Conservation (phyloP, 2,113 vertebrate genomes). For the Dolichotis patagonum region DNA sequence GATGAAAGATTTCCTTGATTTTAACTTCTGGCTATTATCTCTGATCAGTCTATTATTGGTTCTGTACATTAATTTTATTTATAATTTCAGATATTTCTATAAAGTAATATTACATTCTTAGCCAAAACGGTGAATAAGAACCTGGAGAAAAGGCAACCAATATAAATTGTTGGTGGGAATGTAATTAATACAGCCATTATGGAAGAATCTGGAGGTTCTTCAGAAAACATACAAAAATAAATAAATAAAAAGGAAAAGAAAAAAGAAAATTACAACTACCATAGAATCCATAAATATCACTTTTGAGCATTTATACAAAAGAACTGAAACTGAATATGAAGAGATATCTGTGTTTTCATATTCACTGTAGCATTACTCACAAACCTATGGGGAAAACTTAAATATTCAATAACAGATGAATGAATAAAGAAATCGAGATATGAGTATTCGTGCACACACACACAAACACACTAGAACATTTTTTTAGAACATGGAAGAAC, state of each 20-base stretch:
- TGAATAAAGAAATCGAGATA: not conserved
- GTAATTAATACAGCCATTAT: not conserved
- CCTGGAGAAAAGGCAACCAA: not conserved
- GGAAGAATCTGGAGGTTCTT: not conserved
- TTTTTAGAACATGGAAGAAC: not conserved
- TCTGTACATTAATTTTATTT: not conserved
- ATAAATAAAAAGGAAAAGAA: not conserved
- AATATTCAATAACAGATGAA: not conserved
- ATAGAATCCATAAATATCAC: not conserved
- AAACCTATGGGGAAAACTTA: not conserved
- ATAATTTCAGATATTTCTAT: not conserved
- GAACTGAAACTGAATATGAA: not conserved
- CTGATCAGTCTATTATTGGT: not conserved
- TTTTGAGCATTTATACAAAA: not conserved
- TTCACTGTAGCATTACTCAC: not conserved
- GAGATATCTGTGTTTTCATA: not conserved
- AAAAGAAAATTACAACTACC: not conserved
- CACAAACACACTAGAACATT: not conserved
- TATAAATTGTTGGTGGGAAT: not conserved
- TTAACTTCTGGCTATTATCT: not conserved
- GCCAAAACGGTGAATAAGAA: not conserved
- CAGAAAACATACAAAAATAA: not conserved
- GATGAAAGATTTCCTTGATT: not conserved
- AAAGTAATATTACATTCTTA: not conserved
- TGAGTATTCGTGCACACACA: not conserved